A percentile compares a stretch with the other conserved stretches of the same genome.
phyloP scores from a whole-genome alignment of 1,140 invertebrate species.

The Zaprionus inermis region DNA sequence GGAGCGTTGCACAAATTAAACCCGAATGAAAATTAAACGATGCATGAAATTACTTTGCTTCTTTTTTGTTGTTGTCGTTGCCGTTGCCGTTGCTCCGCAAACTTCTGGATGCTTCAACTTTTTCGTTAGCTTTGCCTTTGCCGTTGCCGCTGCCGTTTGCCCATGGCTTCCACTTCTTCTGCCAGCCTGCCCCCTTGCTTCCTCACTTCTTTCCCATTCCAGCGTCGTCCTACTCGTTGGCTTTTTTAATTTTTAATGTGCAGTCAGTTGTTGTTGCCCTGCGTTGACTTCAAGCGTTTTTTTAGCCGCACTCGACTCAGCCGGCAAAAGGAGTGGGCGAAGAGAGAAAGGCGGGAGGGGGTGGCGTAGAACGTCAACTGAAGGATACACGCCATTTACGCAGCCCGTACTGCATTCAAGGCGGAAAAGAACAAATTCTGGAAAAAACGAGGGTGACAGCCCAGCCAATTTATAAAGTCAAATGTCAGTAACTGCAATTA shows the following conservation, averaged over 20 bases:
- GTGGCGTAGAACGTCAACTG: constrained; percentile 10
- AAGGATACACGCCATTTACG: constrained; percentile 78
- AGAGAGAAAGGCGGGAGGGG: neutral
- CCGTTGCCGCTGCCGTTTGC: constrained; percentile 46
- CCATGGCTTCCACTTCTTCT: constrained; percentile 31
- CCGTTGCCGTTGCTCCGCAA: constrained; percentile 43
- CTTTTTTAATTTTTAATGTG: constrained; percentile 82
- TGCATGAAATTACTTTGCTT: constrained; percentile 84
- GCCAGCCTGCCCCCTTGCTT: neutral
- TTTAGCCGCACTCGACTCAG: constrained; percentile 21
- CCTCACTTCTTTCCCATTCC: neutral
- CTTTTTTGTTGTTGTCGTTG: constrained; percentile 42
- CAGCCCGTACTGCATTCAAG: constrained; percentile 44
- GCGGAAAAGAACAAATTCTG: neutral
- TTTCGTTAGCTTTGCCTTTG: constrained; percentile 54
- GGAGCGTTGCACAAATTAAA: constrained; percentile 80
- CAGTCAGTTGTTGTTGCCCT: constrained; percentile 62
- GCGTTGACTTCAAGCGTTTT: constrained; percentile 37
- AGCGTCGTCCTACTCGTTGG: constrained; percentile 46
- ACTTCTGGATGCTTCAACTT: constrained; percentile 51
- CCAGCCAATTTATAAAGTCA: constrained; percentile 77
- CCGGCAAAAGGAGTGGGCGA: neutral
- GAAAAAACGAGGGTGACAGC: constrained; percentile 27
- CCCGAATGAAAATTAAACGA: constrained; percentile 84
- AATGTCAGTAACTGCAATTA: constrained; percentile 83